phyloP scores from a whole-genome alignment of 2,888 invertebrate species.

The Melieria picta region DNA sequence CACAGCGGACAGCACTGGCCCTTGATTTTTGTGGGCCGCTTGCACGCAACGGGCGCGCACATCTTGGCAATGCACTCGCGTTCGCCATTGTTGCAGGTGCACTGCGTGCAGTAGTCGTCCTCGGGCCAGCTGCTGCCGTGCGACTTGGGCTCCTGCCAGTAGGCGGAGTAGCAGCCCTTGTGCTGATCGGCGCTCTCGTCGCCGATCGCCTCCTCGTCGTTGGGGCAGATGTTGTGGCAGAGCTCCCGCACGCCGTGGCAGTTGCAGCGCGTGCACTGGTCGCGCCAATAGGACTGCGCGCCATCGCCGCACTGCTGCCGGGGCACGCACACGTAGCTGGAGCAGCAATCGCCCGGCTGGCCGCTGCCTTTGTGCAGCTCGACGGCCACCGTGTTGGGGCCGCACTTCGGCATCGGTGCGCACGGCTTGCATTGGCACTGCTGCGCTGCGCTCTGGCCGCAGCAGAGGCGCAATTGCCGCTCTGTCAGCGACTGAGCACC shows the following conservation, averaged over 20 bases:
- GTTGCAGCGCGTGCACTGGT: slow-evolving; percentile 52
- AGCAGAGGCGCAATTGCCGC: not conserved
- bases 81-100: slow-evolving; percentile 50
- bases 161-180: slow-evolving; percentile 40
- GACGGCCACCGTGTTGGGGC: slow-evolving; percentile 46
- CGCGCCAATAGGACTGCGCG: slow-evolving; percentile 43
- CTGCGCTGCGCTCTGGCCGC: not conserved
- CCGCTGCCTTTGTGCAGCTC: slow-evolving; percentile 47
- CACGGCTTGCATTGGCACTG: slow-evolving; percentile 50
- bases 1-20: slow-evolving; percentile 60
- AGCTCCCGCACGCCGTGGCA: slow-evolving; percentile 48
- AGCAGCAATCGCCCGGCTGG: slow-evolving; percentile 66
- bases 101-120: slow-evolving; percentile 50
- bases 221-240: slow-evolving; percentile 45
- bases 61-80: slow-evolving; percentile 46
- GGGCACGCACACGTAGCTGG: slow-evolving; percentile 64
- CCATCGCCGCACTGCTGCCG: slow-evolving; percentile 51
- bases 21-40: slow-evolving; percentile 46
- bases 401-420: slow-evolving; percentile 45
- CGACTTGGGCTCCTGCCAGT: slow-evolving; percentile 44
- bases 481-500: no score
- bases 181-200: slow-evolving; percentile 20
- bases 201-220: slow-evolving; percentile 17
- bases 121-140: slow-evolving; percentile 53
- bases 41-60: slow-evolving; percentile 52